Evolutionary conservation across 2,888 invertebrate genomes (phyloP).

Genomic region (Tinea trinotella): DNA sequence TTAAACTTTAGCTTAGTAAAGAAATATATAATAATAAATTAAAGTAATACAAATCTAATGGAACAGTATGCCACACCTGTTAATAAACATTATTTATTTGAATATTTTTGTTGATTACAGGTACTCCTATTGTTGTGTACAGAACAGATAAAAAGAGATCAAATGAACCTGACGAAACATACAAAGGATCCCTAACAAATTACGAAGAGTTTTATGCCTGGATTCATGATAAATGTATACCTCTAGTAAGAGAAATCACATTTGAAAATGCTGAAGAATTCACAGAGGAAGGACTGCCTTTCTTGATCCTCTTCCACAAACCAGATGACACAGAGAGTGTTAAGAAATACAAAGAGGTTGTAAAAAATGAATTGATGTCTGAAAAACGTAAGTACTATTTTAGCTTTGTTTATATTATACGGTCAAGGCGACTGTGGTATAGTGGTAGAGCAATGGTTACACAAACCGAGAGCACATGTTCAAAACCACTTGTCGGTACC

Average conservation of each 20-base stretch:
- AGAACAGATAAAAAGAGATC: constrained; percentile 85
- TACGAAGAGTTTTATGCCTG: constrained; percentile 92
- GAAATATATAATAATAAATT: too few species aligned
- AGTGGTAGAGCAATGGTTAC: too few species aligned
- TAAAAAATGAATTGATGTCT: constrained; percentile 80
- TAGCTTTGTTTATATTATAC: too few species aligned
- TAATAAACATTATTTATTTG: too few species aligned
- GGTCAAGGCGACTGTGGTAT: too few species aligned
- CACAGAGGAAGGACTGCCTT: constrained; percentile 98
- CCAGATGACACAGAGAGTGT: constrained; percentile 87
- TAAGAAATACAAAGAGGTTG: constrained; percentile 87
- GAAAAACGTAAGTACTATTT: constrained; percentile 88
- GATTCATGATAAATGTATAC: constrained; percentile 95
- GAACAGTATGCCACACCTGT: too few species aligned
- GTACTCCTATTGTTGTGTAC: constrained; percentile 86
- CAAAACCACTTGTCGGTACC: too few species aligned
- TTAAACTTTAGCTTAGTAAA: too few species aligned
- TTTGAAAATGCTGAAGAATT: constrained; percentile 99
- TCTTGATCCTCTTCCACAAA: constrained; percentile 95
- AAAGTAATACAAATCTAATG: too few species aligned
- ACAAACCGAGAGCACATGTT: too few species aligned
- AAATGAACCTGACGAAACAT: constrained; percentile 88
- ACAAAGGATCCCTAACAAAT: constrained; percentile 78
- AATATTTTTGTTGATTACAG: constrained; percentile 39
- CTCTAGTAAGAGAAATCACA: constrained; percentile 97